Conservation (phyloP, 2,888 invertebrate species). For the Anthoptus insignis region DNA sequence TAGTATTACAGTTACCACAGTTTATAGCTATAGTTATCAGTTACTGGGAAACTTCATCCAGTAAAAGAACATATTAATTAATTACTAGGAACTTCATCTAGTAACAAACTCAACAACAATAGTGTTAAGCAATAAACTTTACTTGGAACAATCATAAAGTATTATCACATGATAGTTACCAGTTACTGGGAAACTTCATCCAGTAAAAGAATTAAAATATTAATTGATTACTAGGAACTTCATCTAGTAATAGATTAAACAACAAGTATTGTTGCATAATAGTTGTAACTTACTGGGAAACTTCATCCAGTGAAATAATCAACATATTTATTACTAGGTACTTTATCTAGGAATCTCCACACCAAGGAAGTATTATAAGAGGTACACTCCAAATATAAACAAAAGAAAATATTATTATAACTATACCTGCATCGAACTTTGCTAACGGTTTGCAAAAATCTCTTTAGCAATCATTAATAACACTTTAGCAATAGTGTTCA, state of each 20-base stretch:
- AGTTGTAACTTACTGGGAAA: neutral
- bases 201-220: neutral
- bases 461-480: neutral
- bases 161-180: too few species aligned
- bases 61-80: neutral
- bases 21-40: neutral
- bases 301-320: neutral
- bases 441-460: too few species aligned
- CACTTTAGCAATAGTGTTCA: neutral
- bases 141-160: too few species aligned
- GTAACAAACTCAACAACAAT: neutral
- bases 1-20: too few species aligned
- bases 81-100: neutral
- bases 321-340: neutral
- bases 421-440: too few species aligned
- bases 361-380: too few species aligned
- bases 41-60: neutral
- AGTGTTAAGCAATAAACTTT: too few species aligned
- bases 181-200: neutral
- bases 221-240: neutral
- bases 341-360: neutral
- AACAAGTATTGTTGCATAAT: too few species aligned
- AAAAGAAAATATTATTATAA: neutral
- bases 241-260: neutral
- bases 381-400: too few species aligned